phyloP scores from a whole-genome alignment of 2,888 invertebrate species.

The Mesorhabditis belari region DNA sequence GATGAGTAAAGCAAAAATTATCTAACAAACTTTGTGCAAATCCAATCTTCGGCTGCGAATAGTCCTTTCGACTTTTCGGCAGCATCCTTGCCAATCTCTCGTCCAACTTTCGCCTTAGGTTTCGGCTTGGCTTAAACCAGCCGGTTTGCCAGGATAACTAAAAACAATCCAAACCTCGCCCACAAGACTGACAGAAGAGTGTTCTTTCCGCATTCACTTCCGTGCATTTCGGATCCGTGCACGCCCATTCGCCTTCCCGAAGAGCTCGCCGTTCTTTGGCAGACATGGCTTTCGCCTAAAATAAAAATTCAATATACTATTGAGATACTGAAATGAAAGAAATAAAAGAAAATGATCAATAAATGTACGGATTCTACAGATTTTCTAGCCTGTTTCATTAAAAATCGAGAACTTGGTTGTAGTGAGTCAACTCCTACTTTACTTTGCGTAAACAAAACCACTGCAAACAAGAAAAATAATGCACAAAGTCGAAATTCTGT shows the following conservation, averaged over 20 bases:
- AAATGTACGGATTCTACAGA: no score
- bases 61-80: conserved; percentile 84
- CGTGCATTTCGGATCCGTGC: conserved; percentile 56
- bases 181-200: conserved; percentile 50
- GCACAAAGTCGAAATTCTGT: no score
- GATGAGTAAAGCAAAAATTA: conserved; percentile 58
- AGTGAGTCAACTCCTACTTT: no score
- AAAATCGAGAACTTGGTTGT: no score
- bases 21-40: conserved; percentile 75
- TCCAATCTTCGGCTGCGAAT: conserved; percentile 97
- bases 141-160: background rate
- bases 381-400: no score
- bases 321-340: no score
- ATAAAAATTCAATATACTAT: no score
- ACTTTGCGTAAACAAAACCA: no score
- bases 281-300: no score
- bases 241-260: conserved; percentile 57
- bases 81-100: conserved; percentile 93
- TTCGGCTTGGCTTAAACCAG: conserved; percentile 52
- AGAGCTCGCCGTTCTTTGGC: conserved; percentile 26
- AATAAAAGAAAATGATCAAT: no score
- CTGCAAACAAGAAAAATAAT: no score
- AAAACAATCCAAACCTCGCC: conserved; percentile 54
- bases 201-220: conserved; percentile 35
- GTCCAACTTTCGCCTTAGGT: conserved; percentile 58